These are phyloP conservation scores for Potamarius usumacintae DNA, from an alignment of 2,113 vertebrate genomes.

Conservation along the genomic window DNA sequence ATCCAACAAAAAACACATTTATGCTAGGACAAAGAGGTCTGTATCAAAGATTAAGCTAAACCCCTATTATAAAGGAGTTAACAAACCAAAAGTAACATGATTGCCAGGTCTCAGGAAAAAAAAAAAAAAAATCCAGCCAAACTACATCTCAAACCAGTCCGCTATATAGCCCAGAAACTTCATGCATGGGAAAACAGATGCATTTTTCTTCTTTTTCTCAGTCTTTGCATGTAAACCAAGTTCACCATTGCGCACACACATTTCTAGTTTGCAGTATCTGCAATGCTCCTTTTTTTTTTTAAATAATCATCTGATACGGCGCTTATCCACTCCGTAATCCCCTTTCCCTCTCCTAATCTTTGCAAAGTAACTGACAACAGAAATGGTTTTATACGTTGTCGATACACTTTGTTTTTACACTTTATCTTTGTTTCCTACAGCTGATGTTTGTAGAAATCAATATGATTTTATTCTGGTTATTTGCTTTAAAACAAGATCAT, in stretches of 20 bases:
- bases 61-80: neutral
- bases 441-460: neutral
- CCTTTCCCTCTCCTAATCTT: neutral
- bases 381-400: neutral
- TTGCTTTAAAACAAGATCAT: neutral
- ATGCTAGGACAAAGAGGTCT: neutral
- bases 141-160: neutral
- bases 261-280: neutral
- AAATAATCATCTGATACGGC: neutral
- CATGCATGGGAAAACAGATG: neutral
- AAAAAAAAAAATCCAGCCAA: neutral
- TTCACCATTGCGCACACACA: neutral
- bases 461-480: neutral
- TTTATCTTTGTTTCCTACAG: too few relatives aligned
- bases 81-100: neutral
- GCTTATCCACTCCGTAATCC: neutral
- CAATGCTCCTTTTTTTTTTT: neutral
- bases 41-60: neutral
- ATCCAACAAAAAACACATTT: neutral
- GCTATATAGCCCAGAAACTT: neutral
- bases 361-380: neutral
- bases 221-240: neutral
- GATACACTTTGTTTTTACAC: too few relatives aligned
- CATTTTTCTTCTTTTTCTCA: neutral
- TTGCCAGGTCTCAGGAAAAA: neutral